Percentiles rank a stretch among this genome's conserved stretches.
phyloP scores from a whole-genome alignment of 2,888 invertebrate genomes.

The Xestia c-nigrum region DNA sequence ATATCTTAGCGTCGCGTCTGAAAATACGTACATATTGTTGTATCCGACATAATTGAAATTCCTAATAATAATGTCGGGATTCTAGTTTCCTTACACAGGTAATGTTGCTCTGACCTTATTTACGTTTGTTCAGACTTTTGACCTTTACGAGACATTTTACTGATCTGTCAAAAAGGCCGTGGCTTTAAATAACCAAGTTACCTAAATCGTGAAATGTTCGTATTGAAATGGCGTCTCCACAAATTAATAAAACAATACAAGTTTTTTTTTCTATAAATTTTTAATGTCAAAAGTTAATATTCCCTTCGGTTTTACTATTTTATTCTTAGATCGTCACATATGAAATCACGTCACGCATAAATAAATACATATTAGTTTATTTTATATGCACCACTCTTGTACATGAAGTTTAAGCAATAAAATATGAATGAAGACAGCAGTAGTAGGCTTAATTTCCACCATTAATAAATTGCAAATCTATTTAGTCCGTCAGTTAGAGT shows the following conservation, averaged over 20 bases:
- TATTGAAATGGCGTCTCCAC: background rate
- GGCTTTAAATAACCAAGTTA: constrained; percentile 6
- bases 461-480: no score
- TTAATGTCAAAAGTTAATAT: no score
- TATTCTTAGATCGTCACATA: no score
- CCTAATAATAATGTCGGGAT: background rate
- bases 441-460: no score
- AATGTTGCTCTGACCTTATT: constrained; percentile 29
- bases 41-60: constrained; percentile 1
- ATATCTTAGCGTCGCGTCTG: constrained; percentile 6
- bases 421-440: background rate
- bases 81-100: background rate
- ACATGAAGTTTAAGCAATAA: no score
- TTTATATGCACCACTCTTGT: no score
- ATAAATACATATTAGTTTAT: no score
- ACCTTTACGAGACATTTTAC: constrained; percentile 33
- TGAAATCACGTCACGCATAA: no score
- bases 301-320: no score
- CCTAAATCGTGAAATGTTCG: background rate
- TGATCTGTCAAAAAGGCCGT: constrained; percentile 13
- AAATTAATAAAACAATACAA: background rate
- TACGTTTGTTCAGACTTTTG: constrained; percentile 7
- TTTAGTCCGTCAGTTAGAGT: no score
- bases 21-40: background rate
- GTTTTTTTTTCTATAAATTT: background rate